Base-by-base conservation (phyloP, 2,888 invertebrate genomes). In the Sarcophaga rosellei region DNA sequence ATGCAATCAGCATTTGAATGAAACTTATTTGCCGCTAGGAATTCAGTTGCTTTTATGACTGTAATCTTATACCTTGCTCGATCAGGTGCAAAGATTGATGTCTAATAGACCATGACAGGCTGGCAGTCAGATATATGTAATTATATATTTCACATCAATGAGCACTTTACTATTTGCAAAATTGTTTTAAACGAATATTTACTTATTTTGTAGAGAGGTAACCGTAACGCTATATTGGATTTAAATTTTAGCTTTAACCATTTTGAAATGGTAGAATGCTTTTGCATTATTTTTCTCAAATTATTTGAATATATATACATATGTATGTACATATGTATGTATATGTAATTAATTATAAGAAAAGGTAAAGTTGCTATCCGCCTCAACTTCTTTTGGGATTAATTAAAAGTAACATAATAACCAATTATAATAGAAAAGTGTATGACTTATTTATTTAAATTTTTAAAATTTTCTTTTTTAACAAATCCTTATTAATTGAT, bases 81-180 rank as follows among this genome's bases (percentile, higher is more conserved):
- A 75, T 81, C 75, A 75, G 63, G 69, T 75, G 75, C 62, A 44
- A 45, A 62, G 20, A 69, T 70, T 75, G 75, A 69, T 75, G 44
- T 68, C 68, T 75, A 81, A 75, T 75, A 23, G 53, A 81, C 57
- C 75, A 63, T 81, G 75, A 69, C 69, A 57, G 75, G 75, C 81
- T 75, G 15, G 53, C 53, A 17, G 53, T 75, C 81, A 75, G 62
- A 20, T 69, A 62, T 62, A 69, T 69, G 66, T 61, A 61, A n/a
- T 61, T 61, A 8, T 66, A 62, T 35, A 79, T 72, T 79, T 72
- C n/a, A 72, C 72, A 72, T 72, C 63, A 79, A 21, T 72, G 57
- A 63, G n/a, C 57, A 53, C 20, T 65, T 65, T 35, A 44, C 45
- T 78, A 35, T 80, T 65, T 66, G 11, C 45, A 66, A 73, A 79